Evolutionary conservation across 2,797 vertebrate species (phyloP), one percentile per base, ranked within the genome.

Genomic region (Danio albolineatus): DNA sequence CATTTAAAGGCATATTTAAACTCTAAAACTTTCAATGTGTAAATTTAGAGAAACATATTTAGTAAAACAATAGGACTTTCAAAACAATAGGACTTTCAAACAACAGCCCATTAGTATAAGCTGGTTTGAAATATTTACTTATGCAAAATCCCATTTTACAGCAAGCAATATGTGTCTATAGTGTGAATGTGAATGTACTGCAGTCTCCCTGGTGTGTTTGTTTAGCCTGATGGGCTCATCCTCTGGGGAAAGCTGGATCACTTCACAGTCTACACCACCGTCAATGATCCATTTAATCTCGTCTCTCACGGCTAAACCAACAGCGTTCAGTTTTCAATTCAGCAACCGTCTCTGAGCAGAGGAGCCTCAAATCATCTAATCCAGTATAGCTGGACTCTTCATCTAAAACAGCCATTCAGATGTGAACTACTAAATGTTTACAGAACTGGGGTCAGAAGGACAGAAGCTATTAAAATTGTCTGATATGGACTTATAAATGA

Each of bases 281-380:
- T 95, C 95, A 97, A 96, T 97, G 96, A 97, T 93, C 94, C 95
- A 87, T 96, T 97, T 97, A 96, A 97, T 95, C 93, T 93, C 93
- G 90, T 92, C 91, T 92, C 93, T 92, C 93, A 92, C 92, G 92
- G 94, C 93, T 88, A 83, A 89, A 92, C 92, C 92, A 95, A 92
- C 91, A 94, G 89, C 73, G 69, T 83, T n/a, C n/a, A n/a, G n/a
- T n/a, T 72, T 78, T 61, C 83, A 89, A 92, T 87, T 88, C 87
- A 87, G 80, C 85, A 86, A 89, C 83, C 85, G 77, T 72, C 83
- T 21, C 73, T 17, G 60, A 69, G 16, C 2, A 28, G 16, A 69
- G 74, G 14, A 51, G 21, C 10, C 59, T 77, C 19, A 46, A 46
- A 46, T 69, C 64, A 70, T 4, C 13, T 48, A 39, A 64, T 70